Percentiles rank a stretch among this genome's conserved stretches.
Evolutionary conservation across 2,113 vertebrate genomes (phyloP).

Genomic region (Tor tambroides): DNA sequence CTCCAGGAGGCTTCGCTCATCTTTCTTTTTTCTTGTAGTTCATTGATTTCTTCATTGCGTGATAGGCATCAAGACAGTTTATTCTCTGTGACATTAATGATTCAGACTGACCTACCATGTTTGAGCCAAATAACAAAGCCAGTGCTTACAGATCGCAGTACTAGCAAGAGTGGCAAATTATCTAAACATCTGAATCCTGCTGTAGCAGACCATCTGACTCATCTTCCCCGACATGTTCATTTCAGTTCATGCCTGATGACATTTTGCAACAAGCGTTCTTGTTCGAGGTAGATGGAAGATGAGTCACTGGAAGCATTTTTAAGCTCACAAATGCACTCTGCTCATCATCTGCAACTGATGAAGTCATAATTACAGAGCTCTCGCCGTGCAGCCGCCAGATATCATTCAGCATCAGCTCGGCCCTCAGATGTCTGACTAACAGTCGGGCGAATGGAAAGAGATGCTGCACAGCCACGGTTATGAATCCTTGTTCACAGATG

Average conservation of each 20-base stretch:
- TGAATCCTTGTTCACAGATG: slow-evolving; percentile 36
- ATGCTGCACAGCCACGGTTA: background rate
- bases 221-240: background rate
- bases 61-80: background rate
- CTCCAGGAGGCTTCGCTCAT: background rate
- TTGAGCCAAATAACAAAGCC: background rate
- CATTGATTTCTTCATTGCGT: background rate
- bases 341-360: slow-evolving; percentile 58
- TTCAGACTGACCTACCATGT: background rate
- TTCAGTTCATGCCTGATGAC: slow-evolving; percentile 3
- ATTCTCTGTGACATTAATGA: background rate
- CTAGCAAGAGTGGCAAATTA: background rate
- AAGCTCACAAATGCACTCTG: slow-evolving; percentile 14
- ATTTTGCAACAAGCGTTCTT: slow-evolving; percentile 14
- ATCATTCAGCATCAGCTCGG: slow-evolving; percentile 15
- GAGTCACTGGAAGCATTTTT: slow-evolving; percentile 2
- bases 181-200: slow-evolving; percentile 16
- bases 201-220: background rate
- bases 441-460: background rate
- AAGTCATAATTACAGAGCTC: slow-evolving; percentile 39
- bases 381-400: slow-evolving; percentile 18
- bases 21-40: background rate
- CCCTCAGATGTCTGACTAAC: slow-evolving; percentile 16
- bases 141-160: background rate
- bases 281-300: background rate